These are phyloP conservation scores for Sprattus sprattus DNA, from an alignment of 2,113 vertebrate species.

Conservation along the genomic window DNA sequence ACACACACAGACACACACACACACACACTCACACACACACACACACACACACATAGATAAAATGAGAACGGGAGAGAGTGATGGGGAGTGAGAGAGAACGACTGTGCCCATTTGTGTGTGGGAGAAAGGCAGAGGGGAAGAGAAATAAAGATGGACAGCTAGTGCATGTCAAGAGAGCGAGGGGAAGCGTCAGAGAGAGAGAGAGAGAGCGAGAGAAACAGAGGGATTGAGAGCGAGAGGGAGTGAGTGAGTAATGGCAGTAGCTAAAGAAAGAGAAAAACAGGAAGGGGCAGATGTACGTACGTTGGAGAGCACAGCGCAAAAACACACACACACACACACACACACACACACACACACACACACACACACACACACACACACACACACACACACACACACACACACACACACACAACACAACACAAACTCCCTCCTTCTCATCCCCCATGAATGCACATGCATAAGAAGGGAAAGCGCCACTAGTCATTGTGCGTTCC, in stretches of 20 bases:
- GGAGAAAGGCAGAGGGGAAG: neutral
- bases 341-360: no score
- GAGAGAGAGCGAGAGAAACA: neutral
- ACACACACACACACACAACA: no score
- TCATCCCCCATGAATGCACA: no score
- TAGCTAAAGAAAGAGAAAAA: neutral
- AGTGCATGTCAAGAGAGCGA: neutral
- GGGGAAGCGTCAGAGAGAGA: neutral
- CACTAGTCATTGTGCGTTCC: no score
- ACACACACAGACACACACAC: neutral
- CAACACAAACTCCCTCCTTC: no score
- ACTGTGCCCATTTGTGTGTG: neutral
- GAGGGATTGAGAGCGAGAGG: constrained; percentile 25
- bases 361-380: no score
- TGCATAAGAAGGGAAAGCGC: no score
- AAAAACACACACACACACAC: neutral
- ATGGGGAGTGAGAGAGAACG: neutral
- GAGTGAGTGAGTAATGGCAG: neutral
- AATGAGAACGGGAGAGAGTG: neutral
- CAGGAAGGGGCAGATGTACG: neutral
- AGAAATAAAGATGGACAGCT: neutral
- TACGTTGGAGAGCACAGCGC: no score
- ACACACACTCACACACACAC: neutral
- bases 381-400: no score
- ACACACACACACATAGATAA: neutral